Base-by-base conservation (phyloP, 2,113 vertebrate genomes). In the Etheostoma spectabile region DNA sequence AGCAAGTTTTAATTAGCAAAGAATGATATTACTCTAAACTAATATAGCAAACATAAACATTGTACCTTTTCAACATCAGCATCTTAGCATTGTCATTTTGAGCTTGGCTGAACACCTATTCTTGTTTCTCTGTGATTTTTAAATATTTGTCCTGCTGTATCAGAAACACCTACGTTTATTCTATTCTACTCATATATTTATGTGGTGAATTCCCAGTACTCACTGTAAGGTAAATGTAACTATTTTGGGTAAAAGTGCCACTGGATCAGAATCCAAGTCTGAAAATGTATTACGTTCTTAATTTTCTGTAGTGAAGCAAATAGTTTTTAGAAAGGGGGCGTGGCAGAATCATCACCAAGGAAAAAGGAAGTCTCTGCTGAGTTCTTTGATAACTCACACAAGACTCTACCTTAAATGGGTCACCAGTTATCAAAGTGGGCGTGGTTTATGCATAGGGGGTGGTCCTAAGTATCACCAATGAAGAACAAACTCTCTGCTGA, bases 301-400 rank as follows among this genome's bases (percentile, higher is more conserved):
- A 19, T 73, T 10, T n/a, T 59, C 14, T 55, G 57, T 35, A 55
- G 55, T 14, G 55, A 60, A 84, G 24, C 18, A 56, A 57, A 61
- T n/a, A n/a, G n/a, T n/a, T n/a, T n/a, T n/a, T n/a, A n/a, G n/a
- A n/a, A n/a, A n/a, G n/a, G n/a, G n/a, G n/a, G n/a, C n/a, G n/a
- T n/a, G n/a, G n/a, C n/a, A n/a, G n/a, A n/a, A n/a, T n/a, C n/a
- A n/a, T n/a, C n/a, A n/a, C n/a, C n/a, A n/a, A n/a, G n/a, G n/a
- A n/a, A n/a, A n/a, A n/a, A n/a, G n/a, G n/a, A n/a, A n/a, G n/a
- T n/a, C n/a, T n/a, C n/a, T n/a, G n/a, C n/a, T n/a, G n/a, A n/a
- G n/a, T n/a, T n/a, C n/a, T n/a, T n/a, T n/a, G n/a, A n/a, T n/a
- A n/a, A n/a, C n/a, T n/a, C n/a, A n/a, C n/a, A n/a, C n/a, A n/a